Evolutionary conservation across 2,113 vertebrate species (phyloP), one percentile per base, ranked within the genome.

Genomic region (Sinocyclocheilus maitianheensis): DNA sequence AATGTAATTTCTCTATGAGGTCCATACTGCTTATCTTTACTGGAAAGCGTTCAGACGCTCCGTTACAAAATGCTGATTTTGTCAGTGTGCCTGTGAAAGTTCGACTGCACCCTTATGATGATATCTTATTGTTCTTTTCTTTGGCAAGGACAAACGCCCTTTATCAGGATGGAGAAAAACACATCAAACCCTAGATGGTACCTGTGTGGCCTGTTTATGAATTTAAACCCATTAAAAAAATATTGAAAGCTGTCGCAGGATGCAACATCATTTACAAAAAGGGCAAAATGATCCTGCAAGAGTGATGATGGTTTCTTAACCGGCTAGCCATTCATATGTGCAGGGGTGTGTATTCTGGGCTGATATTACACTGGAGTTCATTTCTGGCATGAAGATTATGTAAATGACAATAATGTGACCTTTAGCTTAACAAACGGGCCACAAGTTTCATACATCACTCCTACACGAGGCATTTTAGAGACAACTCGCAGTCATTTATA

Each of bases 381-480:
- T 96, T 95, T 94, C 94, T 94, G 93, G 92, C 80, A 89, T 93
- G 86, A 90, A 95, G 95, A 93, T 96, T 97, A 97, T 96, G 96
- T 96, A 97, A 98, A 97, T 97, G 92, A 88, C 95, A 96, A 93
- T 93, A 94, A 96, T 94, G 94, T 96, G 96, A 98, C 97, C 96
- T 97, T 97, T 97, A 96, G 96, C 94, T 96, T 93, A 95, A 94
- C 92, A 93, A 95, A 94, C 94, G 96, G 95, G 95, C 96, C 96
- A 43, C 94, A 96, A 95, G 95, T 95, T 97, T 96, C 97, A 97
- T 97, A 97, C 94, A 98, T 99, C 97, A 98, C 96, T 84, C 92
- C 93, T 92, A 92, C 92, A 90, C 92, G 91, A 93, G 92, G 93
- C 95, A 95, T 91, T 93, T 94, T 91, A 93, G 94, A 95, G 93